A percentile compares a stretch with the other conserved stretches of the same genome.
Conservation (phyloP, 2,113 vertebrate species). For the Ondatra zibethicus region DNA sequence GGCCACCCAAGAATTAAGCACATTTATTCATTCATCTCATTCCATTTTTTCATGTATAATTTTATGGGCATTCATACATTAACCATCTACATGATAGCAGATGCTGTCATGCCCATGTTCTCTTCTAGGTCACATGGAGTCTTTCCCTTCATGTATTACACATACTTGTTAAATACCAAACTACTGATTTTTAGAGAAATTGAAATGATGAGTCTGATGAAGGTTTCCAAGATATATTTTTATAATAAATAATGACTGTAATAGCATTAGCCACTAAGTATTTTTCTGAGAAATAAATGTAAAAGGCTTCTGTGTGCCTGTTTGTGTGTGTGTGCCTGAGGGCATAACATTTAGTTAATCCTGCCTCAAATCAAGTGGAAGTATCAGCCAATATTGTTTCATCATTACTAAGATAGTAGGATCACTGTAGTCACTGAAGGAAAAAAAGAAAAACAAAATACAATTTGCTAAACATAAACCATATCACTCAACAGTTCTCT, state of each 20-base stretch:
- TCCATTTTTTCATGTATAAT: not conserved
- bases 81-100: not conserved
- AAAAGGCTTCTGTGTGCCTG: not conserved
- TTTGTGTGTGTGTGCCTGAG: not conserved
- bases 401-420: not conserved
- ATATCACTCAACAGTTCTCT: not conserved
- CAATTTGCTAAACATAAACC: not conserved
- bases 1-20: not conserved
- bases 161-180: not conserved
- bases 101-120: not conserved
- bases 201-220: not conserved
- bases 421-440: not conserved
- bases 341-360: not conserved
- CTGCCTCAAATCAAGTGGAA: not conserved
- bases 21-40: not conserved
- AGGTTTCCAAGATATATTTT: not conserved
- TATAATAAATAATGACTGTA: not conserved
- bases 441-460: not conserved
- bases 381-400: not conserved
- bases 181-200: not conserved
- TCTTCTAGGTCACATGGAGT: not conserved
- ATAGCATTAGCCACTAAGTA: not conserved
- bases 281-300: not conserved
- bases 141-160: not conserved
- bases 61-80: not conserved